Percentiles rank a stretch among this genome's conserved stretches.
Evolutionary conservation across 2,888 invertebrate genomes (phyloP).

Genomic region (Zygaena filipendulae): DNA sequence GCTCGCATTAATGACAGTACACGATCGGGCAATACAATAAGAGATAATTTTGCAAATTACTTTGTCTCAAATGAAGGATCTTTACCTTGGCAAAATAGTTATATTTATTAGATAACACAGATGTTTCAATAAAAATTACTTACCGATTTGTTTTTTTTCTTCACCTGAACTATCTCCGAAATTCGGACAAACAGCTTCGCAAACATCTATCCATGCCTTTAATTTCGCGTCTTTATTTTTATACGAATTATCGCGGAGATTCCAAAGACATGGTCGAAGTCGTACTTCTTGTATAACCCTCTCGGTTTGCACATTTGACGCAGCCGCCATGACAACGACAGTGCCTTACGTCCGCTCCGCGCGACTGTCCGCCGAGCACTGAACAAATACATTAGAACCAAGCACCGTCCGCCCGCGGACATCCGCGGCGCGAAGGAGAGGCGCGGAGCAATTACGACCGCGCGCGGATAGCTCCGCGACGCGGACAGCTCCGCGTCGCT

Average conservation of each 20-base stretch:
- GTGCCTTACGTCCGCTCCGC: no score
- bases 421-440: no score
- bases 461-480: no score
- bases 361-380: no score
- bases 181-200: conserved; percentile 2
- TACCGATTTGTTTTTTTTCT: conserved; percentile 4
- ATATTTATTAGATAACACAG: conserved; percentile 2
- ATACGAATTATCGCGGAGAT: conserved; percentile 1
- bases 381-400: no score
- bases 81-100: conserved; percentile 2
- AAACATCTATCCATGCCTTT: conserved; percentile 6
- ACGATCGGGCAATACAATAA: no score
- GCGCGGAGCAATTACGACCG: no score
- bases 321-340: no score
- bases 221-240: conserved; percentile 4
- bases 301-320: conserved; percentile 5
- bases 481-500: no score
- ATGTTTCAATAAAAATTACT: conserved; percentile 3
- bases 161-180: conserved; percentile 2
- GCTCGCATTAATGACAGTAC: no score
- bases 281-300: conserved; percentile 4
- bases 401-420: no score
- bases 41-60: no score
- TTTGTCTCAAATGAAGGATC: conserved; percentile 2
- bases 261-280: conserved; percentile 4